These are phyloP conservation scores for Coendou prehensilis DNA, from an alignment of 2,797 vertebrate genomes.

Conservation along the genomic window DNA sequence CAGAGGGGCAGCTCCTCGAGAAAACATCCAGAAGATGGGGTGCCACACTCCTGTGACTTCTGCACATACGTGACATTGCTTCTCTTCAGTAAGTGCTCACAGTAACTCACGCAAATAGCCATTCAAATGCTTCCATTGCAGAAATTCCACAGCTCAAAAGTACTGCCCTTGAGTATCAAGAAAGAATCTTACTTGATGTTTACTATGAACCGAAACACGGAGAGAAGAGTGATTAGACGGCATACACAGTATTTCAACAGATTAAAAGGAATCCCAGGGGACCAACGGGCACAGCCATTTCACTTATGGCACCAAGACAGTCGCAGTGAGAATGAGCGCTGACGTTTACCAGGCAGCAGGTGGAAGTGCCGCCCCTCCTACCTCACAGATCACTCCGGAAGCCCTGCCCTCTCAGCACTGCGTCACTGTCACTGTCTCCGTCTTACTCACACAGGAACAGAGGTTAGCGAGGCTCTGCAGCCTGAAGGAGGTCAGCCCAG, in stretches of 20 bases:
- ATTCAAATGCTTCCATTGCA: neutral
- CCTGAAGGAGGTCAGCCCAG: conserved; percentile 38
- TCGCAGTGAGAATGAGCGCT: neutral
- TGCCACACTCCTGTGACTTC: neutral
- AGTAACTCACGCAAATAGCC: neutral
- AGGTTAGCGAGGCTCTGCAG: neutral
- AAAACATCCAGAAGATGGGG: neutral
- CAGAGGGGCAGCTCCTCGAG: neutral
- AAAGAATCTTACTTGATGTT: conserved; percentile 34
- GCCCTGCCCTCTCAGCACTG: neutral
- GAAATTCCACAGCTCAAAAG: conserved; percentile 1
- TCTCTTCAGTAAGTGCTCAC: neutral
- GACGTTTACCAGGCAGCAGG: neutral
- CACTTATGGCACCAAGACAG: neutral
- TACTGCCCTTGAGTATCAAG: neutral
- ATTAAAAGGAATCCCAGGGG: conserved; percentile 1
- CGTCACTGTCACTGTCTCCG: neutral
- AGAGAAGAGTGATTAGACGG: neutral
- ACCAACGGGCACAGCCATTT: neutral
- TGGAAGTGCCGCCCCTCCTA: neutral
- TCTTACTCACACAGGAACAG: neutral
- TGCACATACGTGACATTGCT: neutral
- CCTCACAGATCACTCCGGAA: neutral
- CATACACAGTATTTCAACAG: neutral
- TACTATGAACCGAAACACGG: neutral